Base-by-base conservation (phyloP, 2,888 invertebrate genomes). In the Carpatolechia fugitivella region DNA sequence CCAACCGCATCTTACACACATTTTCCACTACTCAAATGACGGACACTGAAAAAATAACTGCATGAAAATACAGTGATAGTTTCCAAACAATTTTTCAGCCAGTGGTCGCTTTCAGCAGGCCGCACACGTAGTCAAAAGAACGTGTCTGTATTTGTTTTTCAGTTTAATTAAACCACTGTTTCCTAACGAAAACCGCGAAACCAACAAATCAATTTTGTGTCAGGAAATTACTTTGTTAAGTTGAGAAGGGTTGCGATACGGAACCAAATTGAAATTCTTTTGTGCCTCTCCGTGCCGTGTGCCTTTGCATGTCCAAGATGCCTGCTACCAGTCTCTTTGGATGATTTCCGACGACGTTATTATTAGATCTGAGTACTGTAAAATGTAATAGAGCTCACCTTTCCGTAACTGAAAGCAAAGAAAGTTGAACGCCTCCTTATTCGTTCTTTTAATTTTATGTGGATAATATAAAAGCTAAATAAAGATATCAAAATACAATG, bases 261-360 rank as follows among this genome's bases (percentile, higher is more conserved):
- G 75, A 71, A 81, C 80, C 82, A 86, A 87, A 88, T 86, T 88
- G 88, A 87, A 89, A 89, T 89, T 89, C 87, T 88, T 87, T 88
- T 86, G 84, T 85, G 69, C 70, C 62, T 29, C 7, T 14, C 24
- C 11, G 13, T n/a, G 7, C 3, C 18, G 44, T 11, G 2, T 72
- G 78, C 86, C 81, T 86, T 85, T 81, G 81, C 81, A 83, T 80
- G 84, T 76, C 79, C 82, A 79, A 78, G 82, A 72, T 86, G 16
- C 20, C 16, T 18, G 40, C 10, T 41, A 85, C 87, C 85, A 82
- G 82, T 62, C 72, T 77, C 72, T 73, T 74, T 6, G 24, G 6
- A 24, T 24, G 6, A 24, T 24, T 24, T 24, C 24, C 24, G 24
- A 24, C 24, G 6, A 24, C 24, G 24, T 24, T 24, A 24, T 24